Evolutionary conservation across 2,888 invertebrate genomes (phyloP).

Genomic region (Mimachlamys varia): DNA sequence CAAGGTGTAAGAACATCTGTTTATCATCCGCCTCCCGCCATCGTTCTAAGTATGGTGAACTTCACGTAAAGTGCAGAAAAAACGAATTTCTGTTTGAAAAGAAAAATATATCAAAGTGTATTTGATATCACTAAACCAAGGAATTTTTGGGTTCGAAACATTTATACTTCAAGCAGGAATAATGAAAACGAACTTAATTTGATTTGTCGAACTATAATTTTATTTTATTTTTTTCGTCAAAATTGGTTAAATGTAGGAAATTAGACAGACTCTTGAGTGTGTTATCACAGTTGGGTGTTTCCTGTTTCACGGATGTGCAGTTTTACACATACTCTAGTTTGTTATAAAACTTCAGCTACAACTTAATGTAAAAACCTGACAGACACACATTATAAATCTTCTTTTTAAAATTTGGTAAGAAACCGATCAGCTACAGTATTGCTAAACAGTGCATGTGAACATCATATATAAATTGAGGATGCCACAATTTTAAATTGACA

Average conservation of each 20-base stretch:
- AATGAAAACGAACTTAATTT: background rate
- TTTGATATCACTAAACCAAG: background rate
- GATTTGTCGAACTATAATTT: background rate
- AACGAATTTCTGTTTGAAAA: background rate
- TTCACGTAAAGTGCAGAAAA: background rate
- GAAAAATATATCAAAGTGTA: background rate
- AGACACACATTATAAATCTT: background rate
- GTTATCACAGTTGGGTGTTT: background rate
- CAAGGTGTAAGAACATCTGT: slow-evolving; percentile 33
- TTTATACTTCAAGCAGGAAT: background rate
- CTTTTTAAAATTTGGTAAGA: background rate
- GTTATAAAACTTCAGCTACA: background rate
- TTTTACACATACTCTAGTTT: background rate
- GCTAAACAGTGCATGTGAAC: background rate
- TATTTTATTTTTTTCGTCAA: background rate
- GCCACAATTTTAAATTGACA: background rate
- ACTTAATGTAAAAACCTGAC: background rate
- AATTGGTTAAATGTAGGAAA: background rate
- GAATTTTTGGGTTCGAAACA: background rate
- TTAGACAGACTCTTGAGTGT: background rate
- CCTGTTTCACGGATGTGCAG: background rate
- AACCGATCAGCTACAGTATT: background rate
- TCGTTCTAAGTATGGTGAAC: background rate
- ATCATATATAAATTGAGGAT: background rate
- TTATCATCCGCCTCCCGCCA: background rate